These are phyloP conservation scores for Solenodon paradoxus DNA, from an alignment of 2,113 vertebrate genomes.

Conservation along the genomic window DNA sequence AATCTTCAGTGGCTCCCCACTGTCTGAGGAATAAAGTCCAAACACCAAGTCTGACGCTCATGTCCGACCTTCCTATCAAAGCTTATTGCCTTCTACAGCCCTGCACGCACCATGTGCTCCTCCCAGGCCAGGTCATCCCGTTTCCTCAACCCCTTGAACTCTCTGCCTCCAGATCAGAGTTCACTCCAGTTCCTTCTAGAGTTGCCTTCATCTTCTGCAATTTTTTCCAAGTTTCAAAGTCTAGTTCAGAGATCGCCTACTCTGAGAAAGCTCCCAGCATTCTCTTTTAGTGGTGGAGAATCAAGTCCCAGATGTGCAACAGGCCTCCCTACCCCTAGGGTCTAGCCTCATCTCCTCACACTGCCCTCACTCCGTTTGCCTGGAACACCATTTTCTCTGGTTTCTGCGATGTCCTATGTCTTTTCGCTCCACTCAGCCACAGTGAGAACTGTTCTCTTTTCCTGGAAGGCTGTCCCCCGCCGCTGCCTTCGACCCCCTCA, in stretches of 20 bases:
- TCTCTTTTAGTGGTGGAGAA: not conserved
- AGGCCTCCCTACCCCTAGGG: not conserved
- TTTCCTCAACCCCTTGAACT: slow-evolving; percentile 59
- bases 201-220: not conserved
- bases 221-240: not conserved
- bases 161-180: slow-evolving; percentile 8
- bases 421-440: not conserved
- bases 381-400: not conserved
- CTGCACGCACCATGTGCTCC: not conserved
- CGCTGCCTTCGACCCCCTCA: not conserved
- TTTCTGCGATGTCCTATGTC: not conserved
- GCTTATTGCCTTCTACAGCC: not conserved
- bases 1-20: slow-evolving; percentile 46
- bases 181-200: not conserved
- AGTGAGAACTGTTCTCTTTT: not conserved
- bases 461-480: not conserved
- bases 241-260: not conserved
- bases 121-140: not conserved
- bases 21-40: slow-evolving; percentile 73
- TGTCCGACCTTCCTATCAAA: slow-evolving; percentile 11
- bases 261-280: not conserved
- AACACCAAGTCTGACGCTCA: not conserved
- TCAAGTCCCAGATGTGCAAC: not conserved
- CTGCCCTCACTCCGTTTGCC: not conserved
- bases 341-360: not conserved